phyloP scores from a whole-genome alignment of 2,888 invertebrate genomes.

The Tryphoninae sp. region DNA sequence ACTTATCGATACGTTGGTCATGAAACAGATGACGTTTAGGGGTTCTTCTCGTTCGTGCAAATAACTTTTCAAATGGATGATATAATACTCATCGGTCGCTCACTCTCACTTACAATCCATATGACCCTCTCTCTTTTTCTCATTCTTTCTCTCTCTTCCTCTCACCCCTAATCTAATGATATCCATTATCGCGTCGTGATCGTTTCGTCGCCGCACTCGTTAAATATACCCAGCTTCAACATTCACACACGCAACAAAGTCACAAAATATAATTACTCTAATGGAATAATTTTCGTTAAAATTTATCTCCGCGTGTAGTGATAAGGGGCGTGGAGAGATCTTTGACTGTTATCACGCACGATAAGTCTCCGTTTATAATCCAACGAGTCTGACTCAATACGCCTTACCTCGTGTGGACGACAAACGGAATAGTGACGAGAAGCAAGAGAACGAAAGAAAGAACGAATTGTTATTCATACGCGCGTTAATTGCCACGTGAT shows the following conservation, averaged over 20 bases:
- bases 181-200: slow-evolving; percentile 73
- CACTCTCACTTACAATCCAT: slow-evolving; percentile 22
- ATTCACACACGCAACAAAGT: slow-evolving; percentile 27
- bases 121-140: slow-evolving; percentile 18
- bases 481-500: slow-evolving; percentile 52
- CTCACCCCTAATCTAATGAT: slow-evolving; percentile 69
- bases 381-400: slow-evolving; percentile 23
- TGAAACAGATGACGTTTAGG: slow-evolving; percentile 61
- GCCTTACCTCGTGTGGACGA: background rate
- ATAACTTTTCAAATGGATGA: background rate
- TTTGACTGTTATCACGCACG: slow-evolving; percentile 49
- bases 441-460: slow-evolving; percentile 6
- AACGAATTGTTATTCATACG: background rate
- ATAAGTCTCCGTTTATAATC: slow-evolving; percentile 46
- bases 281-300: slow-evolving; percentile 73
- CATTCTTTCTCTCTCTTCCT: slow-evolving; percentile 22
- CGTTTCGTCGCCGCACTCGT: slow-evolving; percentile 70
- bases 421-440: background rate
- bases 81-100: slow-evolving; percentile 12
- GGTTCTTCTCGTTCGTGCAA: slow-evolving; percentile 4
- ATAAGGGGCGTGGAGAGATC: slow-evolving; percentile 8
- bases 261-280: slow-evolving; percentile 76
- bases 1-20: background rate
- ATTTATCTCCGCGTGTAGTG: slow-evolving; percentile 30
- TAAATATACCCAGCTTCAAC: slow-evolving; percentile 6